Conservation (phyloP, 2,888 invertebrate species). For the Nomada flava region DNA sequence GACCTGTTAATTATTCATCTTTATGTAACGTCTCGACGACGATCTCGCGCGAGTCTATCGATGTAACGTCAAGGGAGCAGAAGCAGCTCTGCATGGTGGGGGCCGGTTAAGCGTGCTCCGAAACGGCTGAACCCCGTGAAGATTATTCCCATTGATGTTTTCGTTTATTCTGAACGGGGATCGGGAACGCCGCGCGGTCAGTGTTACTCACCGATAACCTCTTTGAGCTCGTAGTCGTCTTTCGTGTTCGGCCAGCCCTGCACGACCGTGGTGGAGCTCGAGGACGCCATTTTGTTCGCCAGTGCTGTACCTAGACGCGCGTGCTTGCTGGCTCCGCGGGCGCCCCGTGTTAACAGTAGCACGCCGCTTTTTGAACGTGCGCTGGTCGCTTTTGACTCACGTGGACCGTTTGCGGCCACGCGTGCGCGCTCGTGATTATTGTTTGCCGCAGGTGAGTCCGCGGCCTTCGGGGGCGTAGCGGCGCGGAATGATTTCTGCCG, state of each 20-base stretch:
- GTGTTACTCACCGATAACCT: slow-evolving; percentile 93
- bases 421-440: slow-evolving; percentile 44
- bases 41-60: neutral
- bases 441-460: slow-evolving; percentile 31
- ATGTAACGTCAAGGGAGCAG: slow-evolving; percentile 39
- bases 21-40: slow-evolving; percentile 26
- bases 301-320: slow-evolving; percentile 86
- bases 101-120: slow-evolving; percentile 12
- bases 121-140: neutral
- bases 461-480: slow-evolving; percentile 79
- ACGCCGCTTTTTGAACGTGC: slow-evolving; percentile 56
- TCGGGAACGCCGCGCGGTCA: neutral
- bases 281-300: slow-evolving; percentile 87
- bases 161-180: neutral
- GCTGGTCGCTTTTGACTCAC: slow-evolving; percentile 53
- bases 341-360: slow-evolving; percentile 72
- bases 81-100: slow-evolving; percentile 5
- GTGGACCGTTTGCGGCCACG: slow-evolving; percentile 49
- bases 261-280: slow-evolving; percentile 84
- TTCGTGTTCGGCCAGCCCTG: slow-evolving; percentile 94
- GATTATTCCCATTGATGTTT: too few relatives aligned
- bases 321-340: slow-evolving; percentile 84
- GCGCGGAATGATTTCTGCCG: slow-evolving; percentile 85
- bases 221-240: slow-evolving; percentile 96
- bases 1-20: neutral